Conservation (phyloP, 2,113 vertebrate genomes). For the Ovibos moschatus region DNA sequence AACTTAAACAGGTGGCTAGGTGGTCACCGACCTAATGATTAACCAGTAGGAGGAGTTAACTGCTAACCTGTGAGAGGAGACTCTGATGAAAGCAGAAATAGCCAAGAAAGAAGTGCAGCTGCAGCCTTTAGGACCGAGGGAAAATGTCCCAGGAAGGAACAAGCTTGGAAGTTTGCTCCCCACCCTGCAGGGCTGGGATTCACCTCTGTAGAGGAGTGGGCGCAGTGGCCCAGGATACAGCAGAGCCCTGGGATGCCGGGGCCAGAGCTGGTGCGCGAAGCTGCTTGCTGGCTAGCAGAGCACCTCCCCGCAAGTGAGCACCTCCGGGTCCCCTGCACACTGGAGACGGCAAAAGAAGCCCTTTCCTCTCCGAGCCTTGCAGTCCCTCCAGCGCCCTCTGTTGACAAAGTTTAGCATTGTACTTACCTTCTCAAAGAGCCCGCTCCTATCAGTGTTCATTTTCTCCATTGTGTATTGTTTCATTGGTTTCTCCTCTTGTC, state of each 20-base stretch:
- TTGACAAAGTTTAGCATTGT: neutral
- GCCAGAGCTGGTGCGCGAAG: neutral
- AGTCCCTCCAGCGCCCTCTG: neutral
- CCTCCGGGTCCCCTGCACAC: too few species aligned
- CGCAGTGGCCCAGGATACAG: neutral
- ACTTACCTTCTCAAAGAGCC: neutral
- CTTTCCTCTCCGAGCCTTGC: too few species aligned
- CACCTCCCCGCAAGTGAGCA: too few species aligned
- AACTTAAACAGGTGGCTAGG: neutral
- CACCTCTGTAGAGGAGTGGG: accelerated
- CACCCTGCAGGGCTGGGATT: neutral
- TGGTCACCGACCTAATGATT: neutral
- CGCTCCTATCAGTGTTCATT: neutral
- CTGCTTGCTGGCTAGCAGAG: neutral
- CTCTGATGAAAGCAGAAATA: neutral
- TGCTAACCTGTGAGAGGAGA: too few species aligned
- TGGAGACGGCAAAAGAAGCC: neutral
- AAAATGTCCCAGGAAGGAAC: neutral
- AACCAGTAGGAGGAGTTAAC: neutral
- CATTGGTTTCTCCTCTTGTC: neutral
- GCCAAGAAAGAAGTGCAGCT: neutral
- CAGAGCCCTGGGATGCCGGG: neutral
- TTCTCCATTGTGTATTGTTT: neutral
- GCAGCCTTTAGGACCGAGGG: neutral
- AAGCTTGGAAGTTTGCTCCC: too few species aligned